These are phyloP conservation scores for Crotalus helleri DNA, from an alignment of 2,113 vertebrate species.

Conservation along the genomic window DNA sequence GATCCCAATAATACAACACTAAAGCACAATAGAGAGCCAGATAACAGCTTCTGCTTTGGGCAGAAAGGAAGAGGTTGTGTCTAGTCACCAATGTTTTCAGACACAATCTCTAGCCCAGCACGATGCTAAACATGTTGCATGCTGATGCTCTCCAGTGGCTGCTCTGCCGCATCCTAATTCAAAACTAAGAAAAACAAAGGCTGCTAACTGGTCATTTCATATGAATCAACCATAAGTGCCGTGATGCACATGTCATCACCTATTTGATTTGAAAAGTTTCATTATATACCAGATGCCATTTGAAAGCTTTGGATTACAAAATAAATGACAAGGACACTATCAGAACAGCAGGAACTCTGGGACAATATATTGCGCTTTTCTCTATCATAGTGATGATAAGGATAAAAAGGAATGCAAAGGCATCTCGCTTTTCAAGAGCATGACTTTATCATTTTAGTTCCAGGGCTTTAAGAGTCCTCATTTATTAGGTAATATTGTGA, in stretches of 20 bases:
- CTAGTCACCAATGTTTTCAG: background rate
- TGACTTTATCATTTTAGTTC: slow-evolving; percentile 31
- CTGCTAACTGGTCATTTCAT: background rate
- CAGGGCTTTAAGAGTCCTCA: slow-evolving; percentile 34
- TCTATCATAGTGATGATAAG: slow-evolving; percentile 47
- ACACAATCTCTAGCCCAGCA: background rate
- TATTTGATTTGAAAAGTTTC: slow-evolving; percentile 28
- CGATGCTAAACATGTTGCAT: background rate
- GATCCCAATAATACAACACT: background rate
- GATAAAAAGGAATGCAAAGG: slow-evolving; percentile 43
- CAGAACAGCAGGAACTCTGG: slow-evolving; percentile 48
- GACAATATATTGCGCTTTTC: slow-evolving; percentile 57
- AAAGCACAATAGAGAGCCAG: background rate
- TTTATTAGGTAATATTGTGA: background rate
- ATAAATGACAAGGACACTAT: slow-evolving; percentile 29
- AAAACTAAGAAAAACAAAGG: background rate
- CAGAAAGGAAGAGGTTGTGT: background rate
- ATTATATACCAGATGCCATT: slow-evolving; percentile 45
- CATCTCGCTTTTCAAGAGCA: slow-evolving; percentile 43
- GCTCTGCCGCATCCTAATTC: background rate
- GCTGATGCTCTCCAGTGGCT: background rate
- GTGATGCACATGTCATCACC: slow-evolving; percentile 7
- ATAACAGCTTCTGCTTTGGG: background rate
- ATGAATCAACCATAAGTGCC: slow-evolving; percentile 11
- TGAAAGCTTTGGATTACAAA: slow-evolving; percentile 52